Evolutionary conservation across 2,113 vertebrate species (phyloP), one percentile per base, ranked within the genome.

Genomic region (Salvelinus namaycush): DNA sequence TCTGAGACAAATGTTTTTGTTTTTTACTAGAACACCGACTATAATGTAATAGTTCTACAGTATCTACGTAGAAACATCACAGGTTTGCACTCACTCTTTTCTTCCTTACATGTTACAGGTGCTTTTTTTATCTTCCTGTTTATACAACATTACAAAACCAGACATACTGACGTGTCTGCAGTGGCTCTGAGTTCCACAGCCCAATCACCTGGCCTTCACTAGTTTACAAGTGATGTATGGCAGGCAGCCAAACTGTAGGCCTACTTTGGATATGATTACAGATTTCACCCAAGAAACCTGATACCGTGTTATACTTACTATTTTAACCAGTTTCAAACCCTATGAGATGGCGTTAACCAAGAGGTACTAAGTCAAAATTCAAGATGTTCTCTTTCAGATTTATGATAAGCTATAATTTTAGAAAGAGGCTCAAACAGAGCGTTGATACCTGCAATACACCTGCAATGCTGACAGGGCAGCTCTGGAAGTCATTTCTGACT

Each of bases 31-130:
- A 89, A 89, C 86, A 89, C 86, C 77, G 86, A 87, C 84, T 83
- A 81, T 86, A 89, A 89, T 85, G 86, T 83, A 81, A 78, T 82
- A 82, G 80, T 86, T 88, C 87, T 84, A 87, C 80, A 70, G 78
- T 79, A 75, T 84, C 87, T 89, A 87, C 82, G 80, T 85, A 87
- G 86, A 83, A 86, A 89, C 85, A 87, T 82, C 86, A 87, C 80
- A 68, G 72, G 48, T 82, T 71, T 73, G 72, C 77, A 87, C 85
- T 68, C 69, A 24, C 72, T 80, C 72, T 70, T 59, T 24, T 69
- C 62, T 54, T 74, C 67, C 73, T 77, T 75, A 82, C 78, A 76
- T 76, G 76, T 79, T 70, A 83, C 87, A 85, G 83, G 83, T 85
- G 84, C 79, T 54, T 54, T 18, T 18, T 54, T 54, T 54, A 54